A percentile compares a stretch with the other conserved stretches of the same genome.
These are phyloP conservation scores for Malacoraja senta DNA, from an alignment of 2,797 vertebrate genomes.

Conservation along the genomic window DNA sequence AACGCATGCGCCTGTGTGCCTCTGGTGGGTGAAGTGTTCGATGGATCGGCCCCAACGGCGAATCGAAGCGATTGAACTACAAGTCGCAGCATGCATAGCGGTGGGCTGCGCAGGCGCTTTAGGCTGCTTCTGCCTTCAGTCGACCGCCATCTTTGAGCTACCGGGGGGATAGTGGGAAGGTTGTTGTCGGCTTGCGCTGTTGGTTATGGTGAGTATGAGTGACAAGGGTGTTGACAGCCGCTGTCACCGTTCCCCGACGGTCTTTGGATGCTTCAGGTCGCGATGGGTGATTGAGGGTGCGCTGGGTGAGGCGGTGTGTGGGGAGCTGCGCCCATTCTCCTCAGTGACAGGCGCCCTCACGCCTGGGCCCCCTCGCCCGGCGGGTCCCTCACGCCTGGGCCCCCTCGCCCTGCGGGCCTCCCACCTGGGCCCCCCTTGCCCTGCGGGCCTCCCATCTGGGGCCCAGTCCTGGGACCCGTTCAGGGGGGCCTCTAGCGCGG, in stretches of 20 bases:
- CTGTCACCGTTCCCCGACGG: too few species aligned
- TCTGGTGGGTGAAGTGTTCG: neutral
- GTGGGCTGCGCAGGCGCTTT: neutral
- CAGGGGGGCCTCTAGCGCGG: too few species aligned
- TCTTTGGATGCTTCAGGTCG: neutral
- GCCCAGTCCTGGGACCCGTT: too few species aligned
- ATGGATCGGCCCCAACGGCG: too few species aligned
- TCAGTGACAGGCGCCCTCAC: neutral
- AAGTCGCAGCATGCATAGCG: neutral
- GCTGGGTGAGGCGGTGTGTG: neutral
- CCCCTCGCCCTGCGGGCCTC: too few species aligned
- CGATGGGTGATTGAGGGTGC: neutral
- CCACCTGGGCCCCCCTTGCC: too few species aligned
- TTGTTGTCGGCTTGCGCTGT: neutral
- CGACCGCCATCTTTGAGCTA: conserved; percentile 33
- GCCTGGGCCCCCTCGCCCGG: too few species aligned
- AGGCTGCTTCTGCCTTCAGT: neutral
- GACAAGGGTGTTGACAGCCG: neutral
- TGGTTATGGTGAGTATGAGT: conserved; percentile 1
- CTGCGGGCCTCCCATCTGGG: too few species aligned
- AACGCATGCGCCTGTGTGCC: neutral
- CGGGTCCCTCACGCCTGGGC: too few species aligned
- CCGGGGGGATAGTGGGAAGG: neutral
- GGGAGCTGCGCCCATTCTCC: neutral
- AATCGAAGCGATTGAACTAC: neutral